These are phyloP conservation scores for Blera fallax DNA, from an alignment of 2,888 invertebrate genomes.

Conservation along the genomic window DNA sequence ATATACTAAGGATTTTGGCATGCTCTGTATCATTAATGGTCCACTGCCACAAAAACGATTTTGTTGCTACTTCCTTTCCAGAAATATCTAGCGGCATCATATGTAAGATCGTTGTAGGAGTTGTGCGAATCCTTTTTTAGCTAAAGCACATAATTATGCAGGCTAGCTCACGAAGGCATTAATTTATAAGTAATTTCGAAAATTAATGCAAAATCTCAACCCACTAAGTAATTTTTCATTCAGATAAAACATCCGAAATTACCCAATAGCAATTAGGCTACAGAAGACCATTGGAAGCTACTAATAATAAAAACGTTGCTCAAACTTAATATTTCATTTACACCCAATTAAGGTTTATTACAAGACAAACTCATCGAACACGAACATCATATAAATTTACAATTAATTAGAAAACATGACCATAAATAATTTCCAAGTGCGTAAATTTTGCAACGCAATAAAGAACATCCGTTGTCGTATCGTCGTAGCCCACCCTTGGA, in stretches of 20 bases:
- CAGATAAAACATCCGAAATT: not conserved
- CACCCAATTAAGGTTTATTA: constrained; percentile 73
- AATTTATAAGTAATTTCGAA: not conserved
- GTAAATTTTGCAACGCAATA: constrained; percentile 74
- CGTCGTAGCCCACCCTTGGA: constrained; percentile 43
- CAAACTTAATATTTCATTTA: constrained; percentile 72
- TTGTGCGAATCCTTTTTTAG: no score
- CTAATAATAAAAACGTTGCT: constrained; percentile 25
- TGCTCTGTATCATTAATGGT: no score
- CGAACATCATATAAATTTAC: constrained; percentile 73
- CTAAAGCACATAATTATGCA: no score
- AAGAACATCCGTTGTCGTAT: constrained; percentile 72
- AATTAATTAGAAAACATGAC: constrained; percentile 74
- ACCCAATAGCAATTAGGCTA: constrained; percentile 1
- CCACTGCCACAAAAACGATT: no score
- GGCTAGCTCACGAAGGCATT: no score
- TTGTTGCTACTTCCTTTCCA: no score
- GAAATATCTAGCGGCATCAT: no score
- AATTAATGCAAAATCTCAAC: not conserved
- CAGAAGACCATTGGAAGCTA: not conserved
- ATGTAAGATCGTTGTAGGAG: no score
- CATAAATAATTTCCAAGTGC: constrained; percentile 74
- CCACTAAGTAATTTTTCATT: not conserved
- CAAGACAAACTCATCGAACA: constrained; percentile 70
- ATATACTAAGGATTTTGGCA: no score